Evolutionary conservation across 2,888 invertebrate genomes (phyloP).

Genomic region (Lepidonotus clava): DNA sequence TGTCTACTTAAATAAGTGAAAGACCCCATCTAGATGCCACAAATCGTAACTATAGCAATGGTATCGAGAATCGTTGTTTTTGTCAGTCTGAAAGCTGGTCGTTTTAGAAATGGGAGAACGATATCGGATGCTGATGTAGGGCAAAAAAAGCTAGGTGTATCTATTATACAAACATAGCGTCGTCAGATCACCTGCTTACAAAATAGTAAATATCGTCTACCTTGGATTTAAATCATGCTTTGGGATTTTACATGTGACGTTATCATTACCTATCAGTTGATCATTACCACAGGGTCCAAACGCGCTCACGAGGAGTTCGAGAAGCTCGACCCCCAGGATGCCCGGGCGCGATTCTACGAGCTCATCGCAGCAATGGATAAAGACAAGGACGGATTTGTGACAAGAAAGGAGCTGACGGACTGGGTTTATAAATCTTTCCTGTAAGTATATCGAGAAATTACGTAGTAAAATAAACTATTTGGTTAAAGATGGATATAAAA

Average conservation of each 20-base stretch:
- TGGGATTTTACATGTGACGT: not conserved
- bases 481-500: not conserved
- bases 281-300: conserved; percentile 58
- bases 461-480: not conserved
- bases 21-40: too few species aligned
- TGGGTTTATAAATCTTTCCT: conserved; percentile 95
- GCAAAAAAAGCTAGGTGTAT: not conserved
- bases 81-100: too few species aligned
- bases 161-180: not conserved
- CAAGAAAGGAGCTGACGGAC: conserved; percentile 90
- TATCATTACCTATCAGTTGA: not conserved
- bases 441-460: conserved; percentile 52
- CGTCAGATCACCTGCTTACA: not conserved
- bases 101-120: conserved; percentile 1
- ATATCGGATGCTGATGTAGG: not conserved
- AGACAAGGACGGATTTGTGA: conserved; percentile 89
- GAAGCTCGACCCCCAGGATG: conserved; percentile 90
- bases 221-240: not conserved
- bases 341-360: conserved; percentile 87
- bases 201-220: too few species aligned
- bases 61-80: too few species aligned
- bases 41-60: too few species aligned
- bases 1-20: too few species aligned
- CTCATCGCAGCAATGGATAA: conserved; percentile 93
- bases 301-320: conserved; percentile 88